Evolutionary conservation across 2,113 vertebrate species (phyloP), one percentile per base, ranked within the genome.

Genomic region (Spermophilus dauricus): DNA sequence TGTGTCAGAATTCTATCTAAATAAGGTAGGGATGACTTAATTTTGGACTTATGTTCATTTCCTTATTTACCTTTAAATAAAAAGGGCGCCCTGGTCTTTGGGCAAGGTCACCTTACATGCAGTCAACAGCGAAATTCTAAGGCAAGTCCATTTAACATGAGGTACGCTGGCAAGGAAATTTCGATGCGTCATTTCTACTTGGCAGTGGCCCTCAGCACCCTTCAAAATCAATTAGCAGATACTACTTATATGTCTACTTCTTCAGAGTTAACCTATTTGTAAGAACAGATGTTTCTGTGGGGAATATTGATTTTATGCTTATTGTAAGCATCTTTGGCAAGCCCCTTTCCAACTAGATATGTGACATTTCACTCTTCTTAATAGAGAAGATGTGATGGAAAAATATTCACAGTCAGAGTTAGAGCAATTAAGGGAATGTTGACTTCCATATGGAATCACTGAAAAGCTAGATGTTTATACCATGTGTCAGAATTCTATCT

Each of bases 401-500:
- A 63, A 90, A 76, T 51, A 93, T 56, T 87, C 89, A 91, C 28
- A 91, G 83, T 61, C 83, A 56, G 83, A 95, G 53, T 80, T 67
- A 24, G 78, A 69, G 69, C 45, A 89, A 65, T 78, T 75, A 96
- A 75, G 24, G 75, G 75, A 83, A 82, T 0, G 51, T 2, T 56
- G 81, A 81, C 84, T 90, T 92, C 76, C 53, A 51, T 48, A 75
- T 3, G 0, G 30, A 63, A 69, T 37, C 72, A 39, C 4, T 26
- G 53, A 91, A 94, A 84, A 90, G 4, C 8, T 82, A 80, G 1
- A 78, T 85, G 45, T 67, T 88, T 67, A 78, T 0, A 34, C 12
- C 39, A 73, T 78, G 34, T 78, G 30, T 89, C 51, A 72, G 42
- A 84, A 86, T 84, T 73, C 84, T 88, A 28, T 80, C 45, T 67